Conservation (phyloP, 92 coral and sea anemone species). For the Paramuricea clavata region DNA sequence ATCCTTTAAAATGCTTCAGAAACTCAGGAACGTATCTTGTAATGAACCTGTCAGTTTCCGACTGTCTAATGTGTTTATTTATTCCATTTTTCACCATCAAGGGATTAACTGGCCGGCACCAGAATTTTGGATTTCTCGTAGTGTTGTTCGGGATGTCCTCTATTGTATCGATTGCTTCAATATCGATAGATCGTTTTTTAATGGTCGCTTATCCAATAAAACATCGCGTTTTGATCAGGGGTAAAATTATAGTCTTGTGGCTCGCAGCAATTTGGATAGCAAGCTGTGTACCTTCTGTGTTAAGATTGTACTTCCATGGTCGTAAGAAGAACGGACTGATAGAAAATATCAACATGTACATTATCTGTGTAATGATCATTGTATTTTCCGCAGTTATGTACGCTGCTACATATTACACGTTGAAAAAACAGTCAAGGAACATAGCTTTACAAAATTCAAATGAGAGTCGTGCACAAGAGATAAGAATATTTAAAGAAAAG, state of each 20-base stretch:
- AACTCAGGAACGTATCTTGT: neutral
- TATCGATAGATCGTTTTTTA: neutral
- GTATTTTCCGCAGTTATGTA: neutral
- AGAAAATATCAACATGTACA: neutral
- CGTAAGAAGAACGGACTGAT: neutral
- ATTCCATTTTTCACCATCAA: neutral
- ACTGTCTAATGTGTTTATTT: neutral
- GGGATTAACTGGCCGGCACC: neutral
- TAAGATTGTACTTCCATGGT: no score
- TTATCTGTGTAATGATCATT: neutral
- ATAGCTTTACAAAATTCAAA: neutral
- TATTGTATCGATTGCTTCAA: neutral
- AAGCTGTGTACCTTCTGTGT: neutral
- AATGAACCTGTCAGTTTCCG: neutral
- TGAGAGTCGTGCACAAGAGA: neutral
- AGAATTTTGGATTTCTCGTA: neutral
- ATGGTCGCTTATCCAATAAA: neutral
- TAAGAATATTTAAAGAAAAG: neutral
- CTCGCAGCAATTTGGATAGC: neutral
- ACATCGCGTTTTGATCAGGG: neutral
- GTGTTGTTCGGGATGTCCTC: neutral
- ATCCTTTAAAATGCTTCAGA: constrained; percentile 1
- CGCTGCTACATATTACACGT: neutral
- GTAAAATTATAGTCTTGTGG: neutral
- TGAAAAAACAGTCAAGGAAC: neutral